Conservation (phyloP, 1,140 invertebrate species). For the Akabosia matsudoensis region DNA sequence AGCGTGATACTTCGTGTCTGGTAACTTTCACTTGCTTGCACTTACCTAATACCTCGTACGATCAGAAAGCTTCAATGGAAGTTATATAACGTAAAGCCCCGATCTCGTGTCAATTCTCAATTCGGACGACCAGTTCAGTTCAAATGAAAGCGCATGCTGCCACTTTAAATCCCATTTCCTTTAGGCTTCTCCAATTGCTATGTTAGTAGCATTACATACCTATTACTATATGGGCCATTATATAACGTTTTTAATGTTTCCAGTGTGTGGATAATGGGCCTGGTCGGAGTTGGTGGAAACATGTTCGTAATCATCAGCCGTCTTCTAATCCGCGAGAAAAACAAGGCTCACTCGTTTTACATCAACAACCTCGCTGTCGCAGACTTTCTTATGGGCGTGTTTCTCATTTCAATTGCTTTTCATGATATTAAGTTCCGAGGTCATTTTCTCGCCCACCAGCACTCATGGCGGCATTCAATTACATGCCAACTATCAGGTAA, state of each 20-base stretch:
- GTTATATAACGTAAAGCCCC: too few relatives aligned
- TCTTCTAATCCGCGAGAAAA: slow-evolving; percentile 52
- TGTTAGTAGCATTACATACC: neutral
- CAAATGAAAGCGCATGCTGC: too few relatives aligned
- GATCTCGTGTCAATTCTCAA: too few relatives aligned
- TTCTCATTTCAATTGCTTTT: slow-evolving; percentile 63
- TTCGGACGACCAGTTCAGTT: too few relatives aligned
- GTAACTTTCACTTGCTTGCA: too few relatives aligned
- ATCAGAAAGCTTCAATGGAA: too few relatives aligned
- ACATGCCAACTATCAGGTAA: slow-evolving; percentile 59
- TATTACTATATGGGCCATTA: neutral
- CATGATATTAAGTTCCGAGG: slow-evolving; percentile 62
- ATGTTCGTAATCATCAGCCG: slow-evolving; percentile 62
- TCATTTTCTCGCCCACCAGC: slow-evolving; percentile 60
- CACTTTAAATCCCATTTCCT: too few relatives aligned
- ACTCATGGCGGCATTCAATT: slow-evolving; percentile 57
- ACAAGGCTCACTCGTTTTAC: slow-evolving; percentile 61
- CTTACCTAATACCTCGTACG: too few relatives aligned
- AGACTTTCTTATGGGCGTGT: slow-evolving; percentile 68
- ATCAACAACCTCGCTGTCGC: slow-evolving; percentile 64
- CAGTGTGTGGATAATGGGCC: slow-evolving; percentile 66
- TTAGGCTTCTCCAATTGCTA: neutral
- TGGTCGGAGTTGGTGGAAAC: slow-evolving; percentile 62
- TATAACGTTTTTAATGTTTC: slow-evolving; percentile 27
- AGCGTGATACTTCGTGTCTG: too few relatives aligned